A percentile compares a stretch with the other conserved stretches of the same genome.
These are phyloP conservation scores for Rafetus swinhoei DNA, from an alignment of 2,113 vertebrate genomes.

Conservation along the genomic window DNA sequence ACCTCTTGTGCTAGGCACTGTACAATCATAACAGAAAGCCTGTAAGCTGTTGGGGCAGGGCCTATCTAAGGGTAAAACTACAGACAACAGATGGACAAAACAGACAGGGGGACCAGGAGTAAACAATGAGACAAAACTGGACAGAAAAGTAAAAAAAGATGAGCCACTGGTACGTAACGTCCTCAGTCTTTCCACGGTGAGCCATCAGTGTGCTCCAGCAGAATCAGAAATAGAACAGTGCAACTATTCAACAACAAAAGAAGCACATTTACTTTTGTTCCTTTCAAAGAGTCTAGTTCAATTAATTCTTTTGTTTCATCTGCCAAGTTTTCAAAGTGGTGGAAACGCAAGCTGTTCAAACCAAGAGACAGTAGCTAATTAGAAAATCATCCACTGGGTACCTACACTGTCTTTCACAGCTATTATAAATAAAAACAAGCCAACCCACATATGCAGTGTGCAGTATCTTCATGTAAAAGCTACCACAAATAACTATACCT, in stretches of 20 bases:
- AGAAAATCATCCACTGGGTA: neutral
- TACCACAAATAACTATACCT: neutral
- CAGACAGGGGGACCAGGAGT: neutral
- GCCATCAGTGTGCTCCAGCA: rapidly evolving
- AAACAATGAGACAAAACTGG: neutral
- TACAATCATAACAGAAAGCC: neutral
- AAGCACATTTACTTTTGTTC: neutral
- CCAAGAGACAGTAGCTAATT: neutral
- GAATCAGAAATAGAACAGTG: neutral
- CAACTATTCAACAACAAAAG: neutral
- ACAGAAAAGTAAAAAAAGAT: neutral
- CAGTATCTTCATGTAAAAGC: neutral
- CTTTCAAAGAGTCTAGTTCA: neutral
- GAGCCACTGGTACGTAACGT: neutral
- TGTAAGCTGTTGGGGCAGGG: neutral
- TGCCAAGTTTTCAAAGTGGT: neutral
- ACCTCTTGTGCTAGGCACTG: neutral
- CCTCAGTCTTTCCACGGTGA: neutral
- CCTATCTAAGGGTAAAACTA: neutral
- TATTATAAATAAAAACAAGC: neutral
- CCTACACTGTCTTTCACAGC: neutral
- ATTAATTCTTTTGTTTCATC: neutral
- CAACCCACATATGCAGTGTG: neutral
- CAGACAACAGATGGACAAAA: neutral
- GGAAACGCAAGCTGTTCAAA: neutral